A percentile compares a stretch with the other conserved stretches of the same genome.
phyloP scores from a whole-genome alignment of 92 coral and sea anemone genomes.

The Paramuricea clavata region DNA sequence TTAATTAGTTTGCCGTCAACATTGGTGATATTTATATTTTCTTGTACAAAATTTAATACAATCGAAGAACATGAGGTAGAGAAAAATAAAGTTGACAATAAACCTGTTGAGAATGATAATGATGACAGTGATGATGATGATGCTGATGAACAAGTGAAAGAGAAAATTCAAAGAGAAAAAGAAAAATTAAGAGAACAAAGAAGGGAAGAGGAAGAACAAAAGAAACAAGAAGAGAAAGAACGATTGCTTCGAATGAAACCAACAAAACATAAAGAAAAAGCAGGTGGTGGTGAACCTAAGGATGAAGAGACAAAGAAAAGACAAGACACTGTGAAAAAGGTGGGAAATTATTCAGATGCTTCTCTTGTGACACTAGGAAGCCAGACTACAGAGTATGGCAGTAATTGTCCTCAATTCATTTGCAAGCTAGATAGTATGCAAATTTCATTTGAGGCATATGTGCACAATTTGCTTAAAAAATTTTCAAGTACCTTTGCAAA shows the following conservation, averaged over 20 bases:
- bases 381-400: too few species aligned
- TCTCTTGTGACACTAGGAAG: too few species aligned
- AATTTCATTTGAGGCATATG: too few species aligned
- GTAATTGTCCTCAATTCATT: too few species aligned
- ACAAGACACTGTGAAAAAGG: slow-evolving; percentile 81
- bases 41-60: not conserved
- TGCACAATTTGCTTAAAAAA: too few species aligned
- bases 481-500: not conserved
- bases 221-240: slow-evolving; percentile 72
- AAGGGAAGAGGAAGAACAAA: slow-evolving; percentile 75
- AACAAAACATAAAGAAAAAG: slow-evolving; percentile 7
- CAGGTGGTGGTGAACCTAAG: slow-evolving; percentile 81
- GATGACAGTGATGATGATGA: slow-evolving; percentile 57
- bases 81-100: not conserved
- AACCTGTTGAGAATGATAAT: not conserved
- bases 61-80: not conserved
- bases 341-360: not conserved
- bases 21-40: not conserved
- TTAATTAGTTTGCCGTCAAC: too few species aligned
- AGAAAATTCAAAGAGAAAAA: slow-evolving; percentile 85
- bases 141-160: slow-evolving; percentile 73
- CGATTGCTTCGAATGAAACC: slow-evolving; percentile 31
- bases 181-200: slow-evolving; percentile 77
- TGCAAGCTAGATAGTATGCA: too few species aligned
- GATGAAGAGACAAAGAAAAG: slow-evolving; percentile 81